These are phyloP conservation scores for Sebastes itinus DNA, from an alignment of 2,797 vertebrate species.

Conservation along the genomic window DNA sequence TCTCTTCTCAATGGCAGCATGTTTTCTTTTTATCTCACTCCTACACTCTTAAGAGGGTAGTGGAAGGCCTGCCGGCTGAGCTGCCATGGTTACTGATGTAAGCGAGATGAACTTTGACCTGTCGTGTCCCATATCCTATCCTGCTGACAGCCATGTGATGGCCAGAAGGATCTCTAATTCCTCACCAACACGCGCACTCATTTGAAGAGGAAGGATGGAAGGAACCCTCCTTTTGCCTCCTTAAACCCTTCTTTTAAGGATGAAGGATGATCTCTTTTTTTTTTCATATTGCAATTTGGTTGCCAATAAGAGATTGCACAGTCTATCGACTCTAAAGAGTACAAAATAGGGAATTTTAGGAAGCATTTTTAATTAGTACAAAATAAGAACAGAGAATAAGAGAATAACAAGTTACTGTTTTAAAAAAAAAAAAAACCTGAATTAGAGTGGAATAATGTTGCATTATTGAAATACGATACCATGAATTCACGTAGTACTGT, in stretches of 20 bases:
- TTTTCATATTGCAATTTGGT: slow-evolving; percentile 93
- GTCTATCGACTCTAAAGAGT: slow-evolving; percentile 98
- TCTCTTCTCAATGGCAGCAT: slow-evolving; percentile 77
- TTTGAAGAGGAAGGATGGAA: slow-evolving; percentile 89
- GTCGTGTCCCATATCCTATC: slow-evolving; percentile 76
- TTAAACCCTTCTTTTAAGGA: slow-evolving; percentile 72
- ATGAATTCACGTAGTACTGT: slow-evolving; percentile 88
- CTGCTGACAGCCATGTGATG: slow-evolving; percentile 95
- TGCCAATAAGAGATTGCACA: slow-evolving; percentile 99
- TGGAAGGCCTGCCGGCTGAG: slow-evolving; percentile 73
- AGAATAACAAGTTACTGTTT: slow-evolving; percentile 89
- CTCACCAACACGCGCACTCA: slow-evolving; percentile 87
- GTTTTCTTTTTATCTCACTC: slow-evolving; percentile 76
- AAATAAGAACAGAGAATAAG: slow-evolving; percentile 69
- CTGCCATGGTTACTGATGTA: slow-evolving; percentile 80
- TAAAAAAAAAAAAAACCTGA: slow-evolving; percentile 75
- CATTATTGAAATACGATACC: slow-evolving; percentile 86
- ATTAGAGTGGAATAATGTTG: slow-evolving; percentile 83
- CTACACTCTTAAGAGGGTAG: slow-evolving; percentile 78
- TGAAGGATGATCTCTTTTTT: slow-evolving; percentile 84
- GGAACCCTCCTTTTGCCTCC: slow-evolving; percentile 81
- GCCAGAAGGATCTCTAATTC: slow-evolving; percentile 91
- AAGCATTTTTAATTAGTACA: slow-evolving; percentile 80
- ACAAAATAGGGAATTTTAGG: slow-evolving; percentile 84
- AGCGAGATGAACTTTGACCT: slow-evolving; percentile 78